Base-by-base conservation (phyloP, 2,888 invertebrate species). In the Drosophila infuscata region DNA sequence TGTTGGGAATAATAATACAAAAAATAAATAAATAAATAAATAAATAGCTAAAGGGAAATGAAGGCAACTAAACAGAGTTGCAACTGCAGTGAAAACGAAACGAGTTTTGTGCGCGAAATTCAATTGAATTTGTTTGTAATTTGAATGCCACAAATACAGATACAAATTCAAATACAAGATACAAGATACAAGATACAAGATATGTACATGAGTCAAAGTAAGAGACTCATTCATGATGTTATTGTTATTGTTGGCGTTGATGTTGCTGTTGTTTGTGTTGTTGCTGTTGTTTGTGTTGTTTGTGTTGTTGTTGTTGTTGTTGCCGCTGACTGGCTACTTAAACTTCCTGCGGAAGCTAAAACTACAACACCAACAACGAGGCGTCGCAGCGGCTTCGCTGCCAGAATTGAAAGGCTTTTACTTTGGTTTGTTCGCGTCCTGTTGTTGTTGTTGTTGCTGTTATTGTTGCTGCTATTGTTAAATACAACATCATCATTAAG, bases 401-500 rank as follows among this genome's bases (percentile, higher is more conserved):
- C 48, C 68, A 61, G 58, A 69, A 65, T 48, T 72, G 78, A 81
- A 81, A 83, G 83, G 70, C 73, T 79, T 82, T 84, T 83, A 73
- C 81, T 66, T 70, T 68, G 56, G 67, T 58, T 49, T 68, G 57
- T 20, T 38, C 61, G 66, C 38, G 53, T 67, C 53, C 66, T 48
- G 62, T 33, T 58, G 20, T n/a, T 59, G 62, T 25, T 48, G 25
- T 33, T 70, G 52, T 33, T 70, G 70, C 65, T 63, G 62, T 59
- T 70, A 46, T 66, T 82, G 76, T 67, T 76, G 69, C 57, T 78
- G 79, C 70, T 76, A 63, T 82, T 88, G 85, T 84, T 84, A 81
- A 84, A 88, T 83, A 86, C 88, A 86, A 86, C 88, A 86, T 86
- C 85, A 86, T 86, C 86, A 88, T 86, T 86, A 88, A 86, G 82